These are phyloP conservation scores for Rhea pennata DNA, from an alignment of 2,113 vertebrate species.

Conservation along the genomic window DNA sequence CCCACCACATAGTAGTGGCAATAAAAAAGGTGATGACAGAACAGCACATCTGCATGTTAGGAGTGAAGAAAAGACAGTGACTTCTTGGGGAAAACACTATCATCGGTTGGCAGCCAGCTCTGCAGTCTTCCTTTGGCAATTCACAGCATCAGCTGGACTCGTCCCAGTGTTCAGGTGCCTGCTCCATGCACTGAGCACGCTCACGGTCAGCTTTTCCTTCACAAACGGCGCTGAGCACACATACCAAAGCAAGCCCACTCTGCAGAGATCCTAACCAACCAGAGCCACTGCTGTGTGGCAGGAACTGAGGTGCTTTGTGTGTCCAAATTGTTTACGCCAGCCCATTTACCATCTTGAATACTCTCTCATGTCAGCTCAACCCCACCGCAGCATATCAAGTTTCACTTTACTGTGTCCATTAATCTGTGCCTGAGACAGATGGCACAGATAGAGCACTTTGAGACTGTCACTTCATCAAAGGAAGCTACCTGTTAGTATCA, in stretches of 20 bases:
- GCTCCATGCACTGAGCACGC: background rate
- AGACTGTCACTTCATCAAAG: background rate
- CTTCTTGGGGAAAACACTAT: background rate
- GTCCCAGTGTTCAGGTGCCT: background rate
- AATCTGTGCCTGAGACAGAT: background rate
- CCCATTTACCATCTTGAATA: background rate
- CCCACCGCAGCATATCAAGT: background rate
- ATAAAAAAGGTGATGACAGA: background rate
- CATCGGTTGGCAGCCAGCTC: background rate
- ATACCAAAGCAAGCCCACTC: background rate
- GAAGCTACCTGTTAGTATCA: background rate
- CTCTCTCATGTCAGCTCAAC: accelerated
- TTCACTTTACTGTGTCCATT: background rate
- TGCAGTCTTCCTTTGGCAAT: background rate
- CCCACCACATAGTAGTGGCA: background rate
- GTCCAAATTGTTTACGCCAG: background rate
- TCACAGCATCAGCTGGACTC: background rate
- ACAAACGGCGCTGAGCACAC: background rate
- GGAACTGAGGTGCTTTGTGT: accelerated
- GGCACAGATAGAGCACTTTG: background rate
- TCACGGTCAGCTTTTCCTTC: background rate
- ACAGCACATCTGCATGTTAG: background rate
- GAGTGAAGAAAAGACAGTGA: background rate
- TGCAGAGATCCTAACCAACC: background rate
- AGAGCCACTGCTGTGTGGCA: background rate